Evolutionary conservation across 2,797 vertebrate species (phyloP), one percentile per base, ranked within the genome.

Genomic region (Linurgus olivaceus): DNA sequence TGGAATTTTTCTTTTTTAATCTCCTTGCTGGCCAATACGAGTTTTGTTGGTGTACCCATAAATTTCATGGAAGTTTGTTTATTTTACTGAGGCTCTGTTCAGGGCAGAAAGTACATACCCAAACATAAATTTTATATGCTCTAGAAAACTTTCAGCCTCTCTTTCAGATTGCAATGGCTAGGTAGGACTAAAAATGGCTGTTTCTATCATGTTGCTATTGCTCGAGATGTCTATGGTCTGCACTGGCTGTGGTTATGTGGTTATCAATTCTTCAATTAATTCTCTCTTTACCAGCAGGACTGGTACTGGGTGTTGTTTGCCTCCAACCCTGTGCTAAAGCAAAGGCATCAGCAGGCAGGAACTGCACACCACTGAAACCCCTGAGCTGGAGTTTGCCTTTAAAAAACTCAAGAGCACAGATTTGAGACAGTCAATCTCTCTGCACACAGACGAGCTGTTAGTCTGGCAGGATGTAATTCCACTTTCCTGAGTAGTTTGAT

Each of bases 391-490:
- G 61, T 92, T 77, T 88, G 74, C 76, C 83, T 77, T 74, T 80
- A 37, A 50, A 75, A 81, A 67, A 33, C 38, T n/a, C 13, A 61
- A 13, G 1, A 70, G 73, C 42, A 3, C 28, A 1, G 57, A 12
- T 50, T 57, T 72, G n/a, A 66, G 73, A 19, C 40, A 54, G 67
- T 68, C 75, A 35, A 4, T 65, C n/a, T 45, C 62, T 33, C 70
- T 71, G 74, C 87, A 67, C 21, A 31, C 54, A 82, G 89, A 19
- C 0, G 6, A 65, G 78, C 9, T 91, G 67, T 65, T 48, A 11
- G 81, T 50, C 81, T 86, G 78, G 66, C 74, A 93, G 87, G 77
- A 54, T 85, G 71, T 35, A 73, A 79, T 70, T 91, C 77, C 72
- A 59, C 79, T 89, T 91, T 82, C 85, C 78, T 18, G 44, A 66